Conservation (phyloP, 2,888 invertebrate genomes). For the Aplocera efformata region DNA sequence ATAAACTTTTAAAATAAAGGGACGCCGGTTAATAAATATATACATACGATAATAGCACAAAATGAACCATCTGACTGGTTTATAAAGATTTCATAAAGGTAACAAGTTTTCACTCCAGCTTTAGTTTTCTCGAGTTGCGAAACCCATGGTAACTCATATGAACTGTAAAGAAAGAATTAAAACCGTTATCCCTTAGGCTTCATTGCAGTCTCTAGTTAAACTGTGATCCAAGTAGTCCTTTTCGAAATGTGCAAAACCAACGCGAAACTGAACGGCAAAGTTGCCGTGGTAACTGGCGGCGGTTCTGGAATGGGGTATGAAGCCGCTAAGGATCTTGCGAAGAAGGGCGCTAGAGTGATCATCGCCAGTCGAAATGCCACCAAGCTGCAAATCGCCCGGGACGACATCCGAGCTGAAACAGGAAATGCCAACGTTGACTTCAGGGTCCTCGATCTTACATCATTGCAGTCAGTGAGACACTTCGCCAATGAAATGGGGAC, state of each 20-base stretch:
- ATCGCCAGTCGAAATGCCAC: constrained; percentile 83
- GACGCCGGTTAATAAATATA: too few relatives aligned
- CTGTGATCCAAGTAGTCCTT: constrained; percentile 5
- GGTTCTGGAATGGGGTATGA: constrained; percentile 91
- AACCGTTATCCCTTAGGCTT: too few relatives aligned
- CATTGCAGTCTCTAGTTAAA: constrained; percentile 5
- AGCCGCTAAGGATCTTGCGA: constrained; percentile 84
- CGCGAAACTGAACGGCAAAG: constrained; percentile 70
- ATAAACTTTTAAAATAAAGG: too few relatives aligned
- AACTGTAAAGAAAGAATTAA: too few relatives aligned
- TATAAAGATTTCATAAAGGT: too few relatives aligned
- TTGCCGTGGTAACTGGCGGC: constrained; percentile 87
- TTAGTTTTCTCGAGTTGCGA: too few relatives aligned
- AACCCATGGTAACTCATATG: too few relatives aligned
- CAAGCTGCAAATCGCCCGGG: constrained; percentile 84
- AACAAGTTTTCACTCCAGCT: too few relatives aligned
- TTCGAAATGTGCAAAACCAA: constrained; percentile 28
- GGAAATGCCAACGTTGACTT: constrained; percentile 85
- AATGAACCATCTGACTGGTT: too few relatives aligned
- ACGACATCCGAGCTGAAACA: constrained; percentile 84
- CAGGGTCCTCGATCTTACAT: constrained; percentile 72
- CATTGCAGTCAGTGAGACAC: constrained; percentile 71
- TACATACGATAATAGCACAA: too few relatives aligned
- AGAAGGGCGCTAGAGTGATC: constrained; percentile 82
- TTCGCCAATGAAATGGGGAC: constrained; percentile 82